Conservation (phyloP, 1,140 invertebrate species). For the Apolygus lucorum region DNA sequence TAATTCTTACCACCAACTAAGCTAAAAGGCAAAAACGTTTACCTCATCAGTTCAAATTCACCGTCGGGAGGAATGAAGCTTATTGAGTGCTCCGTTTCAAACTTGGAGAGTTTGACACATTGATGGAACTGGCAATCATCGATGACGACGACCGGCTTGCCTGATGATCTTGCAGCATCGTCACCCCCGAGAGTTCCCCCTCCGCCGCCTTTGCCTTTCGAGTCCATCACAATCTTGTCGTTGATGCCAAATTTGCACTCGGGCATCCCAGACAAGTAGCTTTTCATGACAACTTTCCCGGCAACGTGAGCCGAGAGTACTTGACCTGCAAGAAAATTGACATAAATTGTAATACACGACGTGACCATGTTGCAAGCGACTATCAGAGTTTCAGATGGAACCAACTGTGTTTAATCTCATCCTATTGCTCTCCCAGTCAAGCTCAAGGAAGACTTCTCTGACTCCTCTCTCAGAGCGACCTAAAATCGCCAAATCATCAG, state of each 20-base stretch:
- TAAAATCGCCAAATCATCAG: too few relatives aligned
- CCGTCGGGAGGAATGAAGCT: conserved; percentile 99
- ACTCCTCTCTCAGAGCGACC: too few relatives aligned
- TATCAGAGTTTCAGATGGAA: too few relatives aligned
- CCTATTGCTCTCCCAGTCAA: too few relatives aligned
- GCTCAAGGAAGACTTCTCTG: too few relatives aligned
- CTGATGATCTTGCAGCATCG: conserved; percentile 78
- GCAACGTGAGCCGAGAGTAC: conserved; percentile 98
- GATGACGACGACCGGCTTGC: conserved; percentile 95
- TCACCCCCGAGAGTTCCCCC: conserved; percentile 54
- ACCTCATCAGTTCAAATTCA: conserved; percentile 96
- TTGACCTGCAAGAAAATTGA: conserved; percentile 60
- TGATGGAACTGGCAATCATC: conserved; percentile 99
- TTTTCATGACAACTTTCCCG: conserved; percentile 99
- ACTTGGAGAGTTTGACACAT: conserved; percentile 98
- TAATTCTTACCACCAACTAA: too few relatives aligned
- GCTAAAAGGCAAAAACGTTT: too few relatives aligned
- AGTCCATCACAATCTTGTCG: conserved; percentile 98
- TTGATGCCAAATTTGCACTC: conserved; percentile 99
- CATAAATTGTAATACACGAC: too few relatives aligned
- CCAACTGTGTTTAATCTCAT: too few relatives aligned
- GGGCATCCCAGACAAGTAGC: conserved; percentile 98
- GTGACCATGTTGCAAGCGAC: too few relatives aligned
- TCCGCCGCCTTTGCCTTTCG: conserved; percentile 54
- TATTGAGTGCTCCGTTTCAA: conserved; percentile 99